phyloP scores from a whole-genome alignment of 2,888 invertebrate genomes.

The Pristionchus entomophagus region DNA sequence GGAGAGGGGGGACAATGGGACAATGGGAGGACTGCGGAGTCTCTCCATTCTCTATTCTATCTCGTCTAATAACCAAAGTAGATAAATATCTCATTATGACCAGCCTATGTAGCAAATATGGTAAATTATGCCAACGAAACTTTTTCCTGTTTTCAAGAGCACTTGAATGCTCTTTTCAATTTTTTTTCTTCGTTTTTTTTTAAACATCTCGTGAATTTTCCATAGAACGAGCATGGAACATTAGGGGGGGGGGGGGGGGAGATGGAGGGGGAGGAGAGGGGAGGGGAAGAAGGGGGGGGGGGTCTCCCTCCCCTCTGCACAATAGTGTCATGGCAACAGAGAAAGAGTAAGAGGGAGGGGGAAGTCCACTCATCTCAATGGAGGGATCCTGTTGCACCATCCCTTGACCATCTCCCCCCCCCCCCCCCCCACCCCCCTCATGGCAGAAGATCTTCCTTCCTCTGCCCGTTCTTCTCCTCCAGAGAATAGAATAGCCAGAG shows the following conservation, averaged over 20 bases:
- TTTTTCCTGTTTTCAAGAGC: too few relatives aligned
- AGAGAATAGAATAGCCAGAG: conserved; percentile 17
- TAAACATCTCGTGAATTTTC: too few relatives aligned
- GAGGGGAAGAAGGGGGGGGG: background rate
- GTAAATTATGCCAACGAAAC: too few relatives aligned
- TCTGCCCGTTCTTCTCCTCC: conserved; percentile 3
- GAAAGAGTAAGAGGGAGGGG: background rate
- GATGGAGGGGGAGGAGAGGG: background rate
- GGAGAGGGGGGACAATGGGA: background rate
- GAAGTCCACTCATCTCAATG: background rate
- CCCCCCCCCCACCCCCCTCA: background rate
- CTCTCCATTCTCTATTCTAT: background rate
- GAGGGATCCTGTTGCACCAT: background rate
- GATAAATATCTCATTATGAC: too few relatives aligned
- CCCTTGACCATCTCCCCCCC: background rate
- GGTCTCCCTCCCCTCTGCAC: background rate
- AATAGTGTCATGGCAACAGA: conserved; percentile 41
- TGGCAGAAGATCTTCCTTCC: background rate
- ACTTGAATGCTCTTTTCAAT: too few relatives aligned
- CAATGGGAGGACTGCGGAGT: background rate
- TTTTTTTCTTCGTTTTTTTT: too few relatives aligned
- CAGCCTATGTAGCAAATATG: too few relatives aligned
- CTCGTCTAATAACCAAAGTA: background rate
- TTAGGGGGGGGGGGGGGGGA: background rate
- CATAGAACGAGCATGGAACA: too few relatives aligned